These are phyloP conservation scores for Latrodectus hesperus DNA, from an alignment of 2,888 invertebrate species.

Conservation along the genomic window DNA sequence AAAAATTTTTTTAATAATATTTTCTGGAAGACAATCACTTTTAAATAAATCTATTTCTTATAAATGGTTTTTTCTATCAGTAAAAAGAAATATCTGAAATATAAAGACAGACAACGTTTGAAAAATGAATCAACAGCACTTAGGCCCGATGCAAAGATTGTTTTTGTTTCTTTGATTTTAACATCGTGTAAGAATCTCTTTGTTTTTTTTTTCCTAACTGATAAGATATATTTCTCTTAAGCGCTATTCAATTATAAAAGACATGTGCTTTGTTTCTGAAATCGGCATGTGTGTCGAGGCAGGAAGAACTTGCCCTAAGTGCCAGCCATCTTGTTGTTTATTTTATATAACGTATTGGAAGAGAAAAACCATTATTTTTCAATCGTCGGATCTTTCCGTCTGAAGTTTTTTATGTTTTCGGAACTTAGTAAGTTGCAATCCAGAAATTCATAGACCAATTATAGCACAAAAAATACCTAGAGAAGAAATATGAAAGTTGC, in stretches of 20 bases:
- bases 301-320: background rate
- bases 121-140: constrained; percentile 50
- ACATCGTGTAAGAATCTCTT: background rate
- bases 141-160: constrained; percentile 16
- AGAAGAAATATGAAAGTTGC: too few relatives aligned
- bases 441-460: background rate
- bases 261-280: constrained; percentile 27
- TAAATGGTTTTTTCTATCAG: constrained; percentile 44
- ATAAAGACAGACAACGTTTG: constrained; percentile 42
- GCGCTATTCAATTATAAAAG: constrained; percentile 52
- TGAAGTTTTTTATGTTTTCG: background rate
- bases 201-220: background rate
- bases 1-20: background rate
- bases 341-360: constrained; percentile 6
- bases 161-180: background rate
- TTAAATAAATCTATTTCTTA: background rate
- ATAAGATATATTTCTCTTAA: constrained; percentile 44
- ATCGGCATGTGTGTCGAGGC: constrained; percentile 9
- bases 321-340: constrained; percentile 22
- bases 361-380: constrained; percentile 45
- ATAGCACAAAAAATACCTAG: too few relatives aligned
- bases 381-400: constrained; percentile 11
- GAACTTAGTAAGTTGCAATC: constrained; percentile 28
- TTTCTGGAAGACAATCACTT: background rate
- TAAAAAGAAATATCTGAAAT: constrained; percentile 22